phyloP scores from a whole-genome alignment of 2,888 invertebrate species.

The Meteorus colon region DNA sequence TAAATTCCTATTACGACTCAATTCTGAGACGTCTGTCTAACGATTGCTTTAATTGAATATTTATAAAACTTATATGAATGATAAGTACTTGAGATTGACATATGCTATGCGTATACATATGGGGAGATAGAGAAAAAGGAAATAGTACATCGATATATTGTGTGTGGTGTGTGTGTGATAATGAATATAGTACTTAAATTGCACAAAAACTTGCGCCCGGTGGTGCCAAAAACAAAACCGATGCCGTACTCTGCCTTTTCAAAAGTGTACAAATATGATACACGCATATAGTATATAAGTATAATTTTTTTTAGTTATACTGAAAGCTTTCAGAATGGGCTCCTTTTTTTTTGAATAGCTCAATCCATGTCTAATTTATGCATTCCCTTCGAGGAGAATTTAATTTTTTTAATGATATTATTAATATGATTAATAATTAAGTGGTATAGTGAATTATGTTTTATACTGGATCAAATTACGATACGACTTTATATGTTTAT shows the following conservation, averaged over 20 bases:
- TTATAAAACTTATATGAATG: slow-evolving; percentile 4
- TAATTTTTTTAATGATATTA: slow-evolving; percentile 9
- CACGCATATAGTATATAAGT: not conserved
- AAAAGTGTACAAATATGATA: slow-evolving; percentile 46
- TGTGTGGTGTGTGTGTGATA: slow-evolving; percentile 16
- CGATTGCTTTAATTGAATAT: slow-evolving; percentile 57
- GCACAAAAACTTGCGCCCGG: slow-evolving; percentile 17
- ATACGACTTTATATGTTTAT: not conserved
- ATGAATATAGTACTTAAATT: slow-evolving; percentile 18
- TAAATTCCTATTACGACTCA: slow-evolving; percentile 93
- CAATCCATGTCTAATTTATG: not conserved
- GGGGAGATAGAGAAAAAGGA: not conserved
- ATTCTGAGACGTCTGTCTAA: slow-evolving; percentile 98
- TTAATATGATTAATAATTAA: not conserved
- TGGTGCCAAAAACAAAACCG: slow-evolving; percentile 35
- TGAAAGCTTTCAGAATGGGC: not conserved
- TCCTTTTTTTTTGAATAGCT: not conserved
- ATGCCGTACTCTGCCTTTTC: slow-evolving; percentile 54
- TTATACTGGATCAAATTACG: not conserved
- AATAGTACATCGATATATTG: not conserved
- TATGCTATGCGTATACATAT: not conserved
- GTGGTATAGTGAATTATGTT: not conserved
- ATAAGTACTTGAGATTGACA: not conserved
- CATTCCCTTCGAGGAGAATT: not conserved
- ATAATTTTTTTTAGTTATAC: slow-evolving; percentile 1